Evolutionary conservation across 2,113 vertebrate genomes (phyloP).

Genomic region (Gorsachius goisagi): DNA sequence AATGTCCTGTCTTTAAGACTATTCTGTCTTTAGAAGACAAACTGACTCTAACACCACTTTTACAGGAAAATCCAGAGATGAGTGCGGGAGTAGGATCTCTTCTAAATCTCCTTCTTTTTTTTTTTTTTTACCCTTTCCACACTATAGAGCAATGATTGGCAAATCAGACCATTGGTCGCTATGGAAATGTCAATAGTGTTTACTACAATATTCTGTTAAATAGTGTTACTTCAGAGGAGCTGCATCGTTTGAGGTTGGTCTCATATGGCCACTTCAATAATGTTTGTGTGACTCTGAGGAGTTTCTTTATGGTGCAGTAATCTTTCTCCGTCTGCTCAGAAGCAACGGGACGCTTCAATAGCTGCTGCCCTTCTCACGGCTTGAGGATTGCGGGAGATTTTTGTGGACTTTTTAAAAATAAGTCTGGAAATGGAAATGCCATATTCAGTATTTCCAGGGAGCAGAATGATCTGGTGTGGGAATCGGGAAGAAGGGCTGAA

Average conservation of each 20-base stretch:
- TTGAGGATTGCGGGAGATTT: neutral
- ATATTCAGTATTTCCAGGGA: neutral
- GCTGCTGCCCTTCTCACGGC: neutral
- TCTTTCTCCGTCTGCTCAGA: neutral
- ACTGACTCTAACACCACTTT: neutral
- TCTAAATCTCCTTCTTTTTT: neutral
- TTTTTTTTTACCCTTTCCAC: neutral
- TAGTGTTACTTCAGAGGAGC: neutral
- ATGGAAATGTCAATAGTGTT: neutral
- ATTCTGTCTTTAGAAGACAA: neutral
- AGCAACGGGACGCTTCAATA: neutral
- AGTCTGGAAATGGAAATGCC: neutral
- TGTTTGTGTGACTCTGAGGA: neutral
- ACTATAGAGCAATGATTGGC: neutral
- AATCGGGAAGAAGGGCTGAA: neutral
- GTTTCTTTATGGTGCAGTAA: neutral
- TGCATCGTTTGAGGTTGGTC: neutral
- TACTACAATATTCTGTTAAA: neutral
- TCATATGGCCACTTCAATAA: neutral
- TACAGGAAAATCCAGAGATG: neutral
- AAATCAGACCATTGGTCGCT: neutral
- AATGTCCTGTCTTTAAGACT: neutral
- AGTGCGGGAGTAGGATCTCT: neutral
- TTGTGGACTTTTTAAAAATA: neutral
- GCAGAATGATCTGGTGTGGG: neutral